Percentiles rank a stretch among this genome's conserved stretches.
Conservation (phyloP, 2,797 vertebrate species). For the Notamacropus eugenii region DNA sequence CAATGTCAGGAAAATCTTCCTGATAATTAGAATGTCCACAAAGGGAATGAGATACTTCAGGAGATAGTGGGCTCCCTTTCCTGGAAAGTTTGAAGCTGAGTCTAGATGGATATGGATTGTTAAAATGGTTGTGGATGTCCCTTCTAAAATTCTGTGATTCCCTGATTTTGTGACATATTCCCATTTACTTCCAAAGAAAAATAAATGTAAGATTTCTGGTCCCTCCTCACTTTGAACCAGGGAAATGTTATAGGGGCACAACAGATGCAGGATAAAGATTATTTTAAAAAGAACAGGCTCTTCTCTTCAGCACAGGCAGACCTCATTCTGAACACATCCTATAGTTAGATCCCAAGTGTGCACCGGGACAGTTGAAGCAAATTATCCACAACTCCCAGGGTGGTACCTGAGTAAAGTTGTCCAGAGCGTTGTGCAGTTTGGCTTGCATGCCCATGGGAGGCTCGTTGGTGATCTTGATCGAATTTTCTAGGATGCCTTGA, state of each 20-base stretch:
- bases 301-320: not conserved
- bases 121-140: too few species aligned
- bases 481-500: constrained; percentile 95
- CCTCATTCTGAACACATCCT: not conserved
- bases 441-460: constrained; percentile 93
- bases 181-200: not conserved
- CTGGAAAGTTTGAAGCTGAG: too few species aligned
- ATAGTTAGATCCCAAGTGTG: not conserved
- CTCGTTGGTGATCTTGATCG: constrained; percentile 97
- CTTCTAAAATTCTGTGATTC: too few species aligned
- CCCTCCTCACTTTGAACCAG: not conserved
- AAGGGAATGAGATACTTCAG: too few species aligned
- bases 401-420: constrained; percentile 96
- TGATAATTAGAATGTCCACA: too few species aligned
- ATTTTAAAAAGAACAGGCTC: accelerated
- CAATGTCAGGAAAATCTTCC: too few species aligned
- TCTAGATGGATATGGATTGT: too few species aligned
- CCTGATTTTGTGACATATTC: too few species aligned
- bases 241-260: not conserved
- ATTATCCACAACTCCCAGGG: accelerated
- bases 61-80: too few species aligned
- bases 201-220: not conserved
- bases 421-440: constrained; percentile 96
- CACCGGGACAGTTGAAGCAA: not conserved
- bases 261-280: not conserved